Evolutionary conservation across 2,797 vertebrate species (phyloP), one percentile per base, ranked within the genome.

Genomic region (Enteromius argenteus): DNA sequence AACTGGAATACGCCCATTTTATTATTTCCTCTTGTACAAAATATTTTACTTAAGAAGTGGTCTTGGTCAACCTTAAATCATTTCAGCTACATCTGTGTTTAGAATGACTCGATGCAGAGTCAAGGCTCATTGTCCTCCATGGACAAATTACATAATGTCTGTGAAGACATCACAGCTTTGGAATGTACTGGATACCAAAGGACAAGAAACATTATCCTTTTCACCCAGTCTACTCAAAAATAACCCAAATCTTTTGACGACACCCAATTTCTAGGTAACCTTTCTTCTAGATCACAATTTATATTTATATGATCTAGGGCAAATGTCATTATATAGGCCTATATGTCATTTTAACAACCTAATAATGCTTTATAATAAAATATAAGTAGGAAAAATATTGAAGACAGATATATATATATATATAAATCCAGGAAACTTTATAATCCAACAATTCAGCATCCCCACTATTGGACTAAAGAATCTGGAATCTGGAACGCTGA

Each of bases 301-400:
- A 49, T 35, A 79, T 53, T 39, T 2, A 53, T 32, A 1, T 53
- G 19, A 56, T 75, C 46, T 23, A 37, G 44, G 23, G 7, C 42
- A 14, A n/a, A 19, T 46, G 23, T 62, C 37, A 62, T 72, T 35
- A 39, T 6, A 69, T 27, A 81, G 11, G 51, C 17, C 4, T 74
- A 23, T 27, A 46, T 74, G 44, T 32, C 11, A 60, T 21, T 69
- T 67, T 44, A 80, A 21, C 66, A 42, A 42, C 53, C 11, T 46
- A 62, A 81, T 72, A 30, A 81, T 46, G 69, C 27, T 73, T 58
- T 46, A 76, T 42, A 76, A 42, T 10, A 49, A 62, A 62, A 72
- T 58, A 71, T 13, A 72, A 60, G 13, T 17, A 62, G 2, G 14
- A 53, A 8, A 17, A 58, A 19, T n/a, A 51, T 4, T 39, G 2